phyloP scores from a whole-genome alignment of 1,140 invertebrate species.

The Coptotermes formosanus region DNA sequence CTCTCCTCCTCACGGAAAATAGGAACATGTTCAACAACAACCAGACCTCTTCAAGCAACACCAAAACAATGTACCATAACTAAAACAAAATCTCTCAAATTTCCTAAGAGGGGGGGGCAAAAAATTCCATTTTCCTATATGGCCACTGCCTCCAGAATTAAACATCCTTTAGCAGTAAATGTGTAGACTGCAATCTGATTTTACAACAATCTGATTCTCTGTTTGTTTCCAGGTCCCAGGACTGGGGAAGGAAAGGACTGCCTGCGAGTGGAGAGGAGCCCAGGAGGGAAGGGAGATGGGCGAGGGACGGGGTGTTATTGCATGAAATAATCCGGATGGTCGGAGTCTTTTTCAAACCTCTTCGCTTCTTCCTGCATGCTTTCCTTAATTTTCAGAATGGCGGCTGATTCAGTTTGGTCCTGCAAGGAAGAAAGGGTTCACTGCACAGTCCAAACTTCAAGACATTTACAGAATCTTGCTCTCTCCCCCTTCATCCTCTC shows the following conservation, averaged over 20 bases:
- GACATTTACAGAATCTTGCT: slow-evolving; percentile 28
- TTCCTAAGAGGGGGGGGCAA: background rate
- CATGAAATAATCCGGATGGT: slow-evolving; percentile 96
- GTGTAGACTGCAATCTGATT: slow-evolving; percentile 36
- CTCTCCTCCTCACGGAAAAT: slow-evolving; percentile 24
- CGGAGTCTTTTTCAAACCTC: slow-evolving; percentile 97
- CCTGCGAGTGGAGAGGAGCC: slow-evolving; percentile 12
- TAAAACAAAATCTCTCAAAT: background rate
- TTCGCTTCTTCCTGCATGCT: slow-evolving; percentile 99
- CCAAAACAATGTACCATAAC: background rate
- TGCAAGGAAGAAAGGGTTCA: slow-evolving; percentile 58
- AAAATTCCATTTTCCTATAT: slow-evolving; percentile 2
- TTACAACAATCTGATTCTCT: slow-evolving; percentile 36
- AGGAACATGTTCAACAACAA: slow-evolving; percentile 21
- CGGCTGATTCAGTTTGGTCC: slow-evolving; percentile 97
- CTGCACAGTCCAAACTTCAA: slow-evolving; percentile 38
- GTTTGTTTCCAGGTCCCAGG: slow-evolving; percentile 21
- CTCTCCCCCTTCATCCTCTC: slow-evolving; percentile 25
- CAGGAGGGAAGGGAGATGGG: slow-evolving; percentile 29
- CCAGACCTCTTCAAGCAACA: slow-evolving; percentile 13
- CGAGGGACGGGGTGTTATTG: slow-evolving; percentile 60
- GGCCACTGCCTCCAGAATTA: background rate
- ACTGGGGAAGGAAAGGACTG: slow-evolving; percentile 23
- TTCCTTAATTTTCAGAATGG: slow-evolving; percentile 99
- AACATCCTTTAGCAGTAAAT: background rate